Evolutionary conservation across 2,113 vertebrate species (phyloP).

Genomic region (Microtus pennsylvanicus): DNA sequence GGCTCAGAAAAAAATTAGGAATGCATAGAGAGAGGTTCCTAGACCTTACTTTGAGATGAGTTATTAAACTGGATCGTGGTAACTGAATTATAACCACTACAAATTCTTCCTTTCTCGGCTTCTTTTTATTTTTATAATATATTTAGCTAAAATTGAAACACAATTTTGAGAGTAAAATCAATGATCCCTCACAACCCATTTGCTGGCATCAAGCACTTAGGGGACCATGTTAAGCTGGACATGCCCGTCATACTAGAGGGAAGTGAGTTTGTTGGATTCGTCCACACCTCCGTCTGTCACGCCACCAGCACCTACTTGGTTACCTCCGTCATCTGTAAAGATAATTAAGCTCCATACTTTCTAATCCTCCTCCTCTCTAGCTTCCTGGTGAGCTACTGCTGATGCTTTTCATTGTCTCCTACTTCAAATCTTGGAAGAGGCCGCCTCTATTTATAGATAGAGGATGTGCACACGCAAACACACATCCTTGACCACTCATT

Average conservation of each 20-base stretch:
- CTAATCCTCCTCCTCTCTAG: background rate
- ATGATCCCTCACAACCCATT: background rate
- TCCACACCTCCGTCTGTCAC: background rate
- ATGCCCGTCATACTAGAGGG: background rate
- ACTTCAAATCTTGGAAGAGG: background rate
- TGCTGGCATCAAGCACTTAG: background rate
- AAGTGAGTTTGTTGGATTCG: background rate
- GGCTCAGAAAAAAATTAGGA: background rate
- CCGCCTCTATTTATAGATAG: too few relatives aligned
- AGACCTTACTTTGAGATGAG: background rate
- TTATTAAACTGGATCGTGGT: background rate
- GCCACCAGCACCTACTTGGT: background rate
- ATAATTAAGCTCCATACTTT: background rate
- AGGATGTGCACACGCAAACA: background rate
- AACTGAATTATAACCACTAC: background rate
- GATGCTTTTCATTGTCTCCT: background rate
- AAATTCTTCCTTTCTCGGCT: background rate
- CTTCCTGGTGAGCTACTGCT: background rate
- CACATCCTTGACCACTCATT: background rate
- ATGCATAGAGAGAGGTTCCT: background rate
- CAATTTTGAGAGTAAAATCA: background rate
- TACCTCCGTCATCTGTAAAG: background rate
- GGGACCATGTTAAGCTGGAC: background rate
- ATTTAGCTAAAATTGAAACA: constrained; percentile 1
- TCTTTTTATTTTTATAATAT: background rate